Percentiles rank a stretch among this genome's conserved stretches.
Conservation (phyloP, 2,888 invertebrate genomes). For the Callinectes sapidus region DNA sequence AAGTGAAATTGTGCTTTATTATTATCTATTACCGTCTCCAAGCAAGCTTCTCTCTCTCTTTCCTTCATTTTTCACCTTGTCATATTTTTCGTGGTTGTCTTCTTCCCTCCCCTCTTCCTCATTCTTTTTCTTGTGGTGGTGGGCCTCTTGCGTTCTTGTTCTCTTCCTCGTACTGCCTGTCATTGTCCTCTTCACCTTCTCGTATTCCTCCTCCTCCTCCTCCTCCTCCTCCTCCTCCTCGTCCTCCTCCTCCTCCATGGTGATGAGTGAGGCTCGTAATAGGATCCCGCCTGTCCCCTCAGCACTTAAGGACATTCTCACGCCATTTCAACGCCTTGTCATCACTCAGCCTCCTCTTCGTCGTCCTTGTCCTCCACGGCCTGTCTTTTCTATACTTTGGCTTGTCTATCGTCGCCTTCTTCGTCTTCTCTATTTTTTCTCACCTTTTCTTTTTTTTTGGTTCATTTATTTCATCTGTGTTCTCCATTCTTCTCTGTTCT, state of each 20-base stretch:
- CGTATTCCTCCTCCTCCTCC: neutral
- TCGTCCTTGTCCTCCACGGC: neutral
- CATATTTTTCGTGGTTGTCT: neutral
- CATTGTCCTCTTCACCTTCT: neutral
- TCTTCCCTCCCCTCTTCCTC: neutral
- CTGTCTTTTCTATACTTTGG: no score
- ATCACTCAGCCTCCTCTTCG: conserved; percentile 23
- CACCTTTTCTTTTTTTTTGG: no score
- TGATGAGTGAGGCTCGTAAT: neutral
- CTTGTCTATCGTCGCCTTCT: no score
- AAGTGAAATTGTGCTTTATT: neutral
- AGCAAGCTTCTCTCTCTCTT: neutral
- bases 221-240: neutral
- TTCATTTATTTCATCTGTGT: neutral
- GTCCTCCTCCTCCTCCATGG: neutral
- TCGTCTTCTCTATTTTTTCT: no score
- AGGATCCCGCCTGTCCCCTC: neutral
- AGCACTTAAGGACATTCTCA: neutral
- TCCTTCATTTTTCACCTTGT: neutral
- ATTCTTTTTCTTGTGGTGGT: neutral
- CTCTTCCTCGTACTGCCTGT: neutral
- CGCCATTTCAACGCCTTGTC: conserved; percentile 2
- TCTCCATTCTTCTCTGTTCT: neutral
- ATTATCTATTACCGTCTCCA: neutral
- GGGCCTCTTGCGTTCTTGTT: neutral